phyloP scores from a whole-genome alignment of 2,888 invertebrate species.

The Cynaeus angustus region DNA sequence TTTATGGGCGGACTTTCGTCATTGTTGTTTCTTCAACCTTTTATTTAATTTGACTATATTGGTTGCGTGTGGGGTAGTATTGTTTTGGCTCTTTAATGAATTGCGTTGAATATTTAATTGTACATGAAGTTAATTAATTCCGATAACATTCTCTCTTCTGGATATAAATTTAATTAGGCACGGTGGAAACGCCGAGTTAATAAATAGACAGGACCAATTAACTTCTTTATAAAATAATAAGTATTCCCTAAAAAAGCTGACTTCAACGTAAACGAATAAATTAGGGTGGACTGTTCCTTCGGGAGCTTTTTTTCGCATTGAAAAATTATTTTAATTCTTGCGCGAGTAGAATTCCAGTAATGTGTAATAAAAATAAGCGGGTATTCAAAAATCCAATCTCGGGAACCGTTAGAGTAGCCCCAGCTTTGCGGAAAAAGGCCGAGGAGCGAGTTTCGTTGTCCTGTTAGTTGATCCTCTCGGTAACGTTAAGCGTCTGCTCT shows the following conservation, averaged over 20 bases:
- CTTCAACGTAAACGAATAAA: conserved; percentile 27
- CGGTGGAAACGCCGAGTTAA: conserved; percentile 8
- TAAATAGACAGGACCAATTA: conserved; percentile 32
- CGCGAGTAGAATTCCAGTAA: conserved; percentile 8
- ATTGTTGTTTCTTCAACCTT: conserved; percentile 11
- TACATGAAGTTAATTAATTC: conserved; percentile 29
- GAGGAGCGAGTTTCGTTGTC: conserved; percentile 32
- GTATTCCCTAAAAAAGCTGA: conserved; percentile 21
- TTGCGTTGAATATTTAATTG: conserved; percentile 25
- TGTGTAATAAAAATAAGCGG: conserved; percentile 37
- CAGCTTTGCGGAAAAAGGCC: conserved; percentile 27
- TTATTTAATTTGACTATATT: conserved; percentile 3
- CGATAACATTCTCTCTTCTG: conserved; percentile 8
- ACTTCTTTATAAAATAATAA: conserved; percentile 33
- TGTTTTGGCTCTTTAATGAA: conserved; percentile 20
- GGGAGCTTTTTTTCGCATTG: background rate
- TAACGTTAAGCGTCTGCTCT: conserved; percentile 46
- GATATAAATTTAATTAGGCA: conserved; percentile 34
- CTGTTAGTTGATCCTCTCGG: conserved; percentile 48
- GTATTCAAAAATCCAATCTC: conserved; percentile 41
- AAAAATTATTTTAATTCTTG: conserved; percentile 38
- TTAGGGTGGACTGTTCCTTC: background rate
- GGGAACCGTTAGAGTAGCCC: conserved; percentile 18
- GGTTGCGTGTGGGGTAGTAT: conserved; percentile 10
- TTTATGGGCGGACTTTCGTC: conserved; percentile 30